These are phyloP conservation scores for Erythrocebus patas DNA, from an alignment of 2,113 vertebrate species.

Conservation along the genomic window DNA sequence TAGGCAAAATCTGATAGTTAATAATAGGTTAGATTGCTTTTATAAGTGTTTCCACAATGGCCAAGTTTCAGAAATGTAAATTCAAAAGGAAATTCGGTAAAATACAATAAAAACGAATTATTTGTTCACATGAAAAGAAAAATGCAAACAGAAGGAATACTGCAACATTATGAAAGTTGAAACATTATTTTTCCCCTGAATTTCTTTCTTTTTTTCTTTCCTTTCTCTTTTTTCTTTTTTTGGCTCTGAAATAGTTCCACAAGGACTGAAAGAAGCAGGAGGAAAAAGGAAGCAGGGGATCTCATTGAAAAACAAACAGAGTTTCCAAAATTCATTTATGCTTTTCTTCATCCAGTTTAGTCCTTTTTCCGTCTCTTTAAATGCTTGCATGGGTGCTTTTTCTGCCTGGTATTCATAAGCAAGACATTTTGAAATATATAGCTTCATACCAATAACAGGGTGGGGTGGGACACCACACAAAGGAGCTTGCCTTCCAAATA, in stretches of 20 bases:
- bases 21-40: background rate
- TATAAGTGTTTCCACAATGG: background rate
- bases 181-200: background rate
- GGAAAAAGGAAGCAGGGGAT: conserved; percentile 41
- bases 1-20: background rate
- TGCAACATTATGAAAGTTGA: background rate
- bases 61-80: background rate
- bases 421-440: conserved; percentile 51
- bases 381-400: background rate
- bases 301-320: conserved; percentile 30
- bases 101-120: background rate
- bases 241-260: conserved; percentile 37
- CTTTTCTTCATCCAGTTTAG: background rate
- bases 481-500: conserved; percentile 67
- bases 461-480: conserved; percentile 10
- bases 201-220: background rate
- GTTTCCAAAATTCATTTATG: conserved; percentile 23
- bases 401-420: conserved; percentile 49
- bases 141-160: background rate
- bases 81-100: conserved; percentile 20
- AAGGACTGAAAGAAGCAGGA: background rate
- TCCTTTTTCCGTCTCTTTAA: background rate
- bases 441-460: conserved; percentile 50
- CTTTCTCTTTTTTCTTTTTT: background rate
- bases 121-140: conserved; percentile 37